Base-by-base conservation (phyloP, 2,113 vertebrate genomes). In the Anarhynchus alexandrinus region DNA sequence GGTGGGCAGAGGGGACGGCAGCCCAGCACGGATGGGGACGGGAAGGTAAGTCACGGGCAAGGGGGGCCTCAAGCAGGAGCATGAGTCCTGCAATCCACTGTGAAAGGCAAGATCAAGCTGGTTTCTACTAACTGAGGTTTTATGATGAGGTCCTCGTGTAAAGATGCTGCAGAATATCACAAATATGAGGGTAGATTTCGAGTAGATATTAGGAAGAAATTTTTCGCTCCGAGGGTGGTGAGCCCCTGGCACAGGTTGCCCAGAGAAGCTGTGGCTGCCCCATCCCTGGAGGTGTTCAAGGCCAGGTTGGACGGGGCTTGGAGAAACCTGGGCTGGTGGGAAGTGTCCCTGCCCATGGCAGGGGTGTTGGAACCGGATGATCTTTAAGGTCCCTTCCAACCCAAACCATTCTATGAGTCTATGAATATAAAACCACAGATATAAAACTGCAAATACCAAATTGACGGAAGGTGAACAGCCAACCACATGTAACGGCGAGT, bases 81-180 rank as follows among this genome's bases (percentile, higher is more conserved):
- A 23, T 0, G 4, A 62, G 18, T 12, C 61, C 42, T 40, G 30
- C 14, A 49, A 27, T 23, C 21, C 27, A 74, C 38, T 0, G 1
- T 17, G 27, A 83, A 49, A 40, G 40, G 38, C 2, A 34, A 51
- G 45, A 65, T 32, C 59, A 49, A 32, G n/a, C 4, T 15, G 15
- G 45, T 82, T 82, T 82, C 30, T 52, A 8, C 59, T 36, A 47
- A 51, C 18, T 32, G 47, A 49, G 57, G 17, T 3, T 38, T 20
- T 20, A 14, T 0, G 5, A 52, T 15, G 27, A 32, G 26, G 34
- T 38, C 27, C 3, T 15, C 15, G 3, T 1, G 8, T 4, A 6
- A 61, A 74, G 76, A 47, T 4, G 38, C 2, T 36, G 32, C 38
- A 38, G 55, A 87, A 38, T 15, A 87, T 36, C 73, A 45, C 23